Conservation (phyloP, 1,140 invertebrate species). For the Thalassaphorura encarpata region DNA sequence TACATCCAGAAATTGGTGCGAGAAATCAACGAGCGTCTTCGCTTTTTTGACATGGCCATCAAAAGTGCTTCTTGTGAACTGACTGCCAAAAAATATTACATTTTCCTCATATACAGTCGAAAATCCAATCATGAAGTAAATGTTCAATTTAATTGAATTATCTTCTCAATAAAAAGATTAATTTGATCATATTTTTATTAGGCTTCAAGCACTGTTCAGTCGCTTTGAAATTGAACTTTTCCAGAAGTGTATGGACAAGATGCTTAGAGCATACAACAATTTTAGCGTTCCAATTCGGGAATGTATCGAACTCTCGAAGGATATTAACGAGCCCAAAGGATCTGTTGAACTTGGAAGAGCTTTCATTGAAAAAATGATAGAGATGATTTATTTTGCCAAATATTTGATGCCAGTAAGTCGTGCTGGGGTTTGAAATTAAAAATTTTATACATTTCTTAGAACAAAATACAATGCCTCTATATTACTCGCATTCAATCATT, state of each 20-base stretch:
- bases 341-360: slow-evolving; percentile 1
- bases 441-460: too few relatives aligned
- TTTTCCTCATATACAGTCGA: slow-evolving; percentile 28
- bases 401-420: background rate
- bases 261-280: slow-evolving; percentile 17
- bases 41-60: slow-evolving; percentile 21
- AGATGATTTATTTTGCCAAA: slow-evolving; percentile 21
- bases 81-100: slow-evolving; percentile 24
- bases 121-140: slow-evolving; percentile 26
- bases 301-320: slow-evolving; percentile 16
- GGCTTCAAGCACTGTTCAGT: slow-evolving; percentile 18
- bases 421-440: background rate
- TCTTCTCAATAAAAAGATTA: background rate
- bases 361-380: slow-evolving; percentile 24
- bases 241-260: slow-evolving; percentile 10
- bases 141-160: background rate
- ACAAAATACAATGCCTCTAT: too few relatives aligned
- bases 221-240: slow-evolving; percentile 22
- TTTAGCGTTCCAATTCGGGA: slow-evolving; percentile 17
- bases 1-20: slow-evolving; percentile 20
- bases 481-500: background rate
- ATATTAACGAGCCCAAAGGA: slow-evolving; percentile 3
- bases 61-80: slow-evolving; percentile 24
- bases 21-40: slow-evolving; percentile 26
- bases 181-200: slow-evolving; percentile 7